These are phyloP conservation scores for Phrixothrix hirtus DNA, from an alignment of 2,888 invertebrate genomes.

Conservation along the genomic window DNA sequence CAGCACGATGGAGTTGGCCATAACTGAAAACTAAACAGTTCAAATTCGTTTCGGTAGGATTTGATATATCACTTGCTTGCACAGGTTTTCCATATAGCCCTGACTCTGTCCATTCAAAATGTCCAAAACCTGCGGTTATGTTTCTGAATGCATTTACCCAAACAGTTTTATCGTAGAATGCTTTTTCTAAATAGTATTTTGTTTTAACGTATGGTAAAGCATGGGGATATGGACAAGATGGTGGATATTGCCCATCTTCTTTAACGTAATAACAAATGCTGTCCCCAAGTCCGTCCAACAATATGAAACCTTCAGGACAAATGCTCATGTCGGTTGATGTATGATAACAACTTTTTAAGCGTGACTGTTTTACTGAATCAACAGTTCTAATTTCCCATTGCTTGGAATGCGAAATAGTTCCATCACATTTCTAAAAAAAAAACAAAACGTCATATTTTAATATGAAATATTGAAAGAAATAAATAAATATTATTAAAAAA, in stretches of 20 bases:
- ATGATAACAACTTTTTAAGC: not conserved
- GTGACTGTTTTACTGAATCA: no score
- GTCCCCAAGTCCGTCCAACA: not conserved
- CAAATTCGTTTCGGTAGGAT: not conserved
- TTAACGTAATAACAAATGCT: slow-evolving; percentile 4
- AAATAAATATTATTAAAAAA: no score
- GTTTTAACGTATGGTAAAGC: not conserved
- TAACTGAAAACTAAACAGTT: slow-evolving; percentile 11
- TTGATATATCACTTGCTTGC: not conserved
- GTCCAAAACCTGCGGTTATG: not conserved
- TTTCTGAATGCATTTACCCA: slow-evolving; percentile 18
- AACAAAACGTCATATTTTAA: no score
- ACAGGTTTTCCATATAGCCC: slow-evolving; percentile 8
- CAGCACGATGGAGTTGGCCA: not conserved
- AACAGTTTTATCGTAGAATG: not conserved
- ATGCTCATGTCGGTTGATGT: not conserved
- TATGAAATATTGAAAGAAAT: no score
- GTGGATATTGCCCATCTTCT: slow-evolving; percentile 2
- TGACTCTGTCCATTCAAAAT: slow-evolving; percentile 15
- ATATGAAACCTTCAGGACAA: slow-evolving; percentile 6
- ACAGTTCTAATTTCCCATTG: no score
- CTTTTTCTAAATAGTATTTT: not conserved
- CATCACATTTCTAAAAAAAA: no score
- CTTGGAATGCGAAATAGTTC: no score
- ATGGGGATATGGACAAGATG: slow-evolving; percentile 4